A percentile compares a stretch with the other conserved stretches of the same genome.
Conservation (phyloP, 2,888 invertebrate species). For the Volucella inanis region DNA sequence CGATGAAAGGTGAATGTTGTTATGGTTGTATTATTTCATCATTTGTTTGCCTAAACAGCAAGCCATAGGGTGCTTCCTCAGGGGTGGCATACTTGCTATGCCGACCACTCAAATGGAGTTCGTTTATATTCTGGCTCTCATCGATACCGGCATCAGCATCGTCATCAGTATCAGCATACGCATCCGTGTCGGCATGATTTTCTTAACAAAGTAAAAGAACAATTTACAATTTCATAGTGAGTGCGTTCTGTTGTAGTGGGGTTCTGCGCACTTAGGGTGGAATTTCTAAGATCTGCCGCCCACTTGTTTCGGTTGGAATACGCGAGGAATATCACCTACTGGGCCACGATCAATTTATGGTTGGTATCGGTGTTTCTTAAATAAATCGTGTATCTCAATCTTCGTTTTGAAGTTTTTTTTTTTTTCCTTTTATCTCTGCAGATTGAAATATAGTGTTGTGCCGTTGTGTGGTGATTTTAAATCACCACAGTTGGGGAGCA, state of each 20-base stretch:
- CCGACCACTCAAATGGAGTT: constrained; percentile 47
- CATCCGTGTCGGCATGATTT: too few species aligned
- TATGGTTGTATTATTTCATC: constrained; percentile 74
- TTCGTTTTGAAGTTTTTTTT: constrained; percentile 46
- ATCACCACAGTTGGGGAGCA: constrained; percentile 52
- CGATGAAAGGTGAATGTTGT: constrained; percentile 75
- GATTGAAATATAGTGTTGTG: constrained; percentile 40
- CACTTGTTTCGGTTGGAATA: constrained; percentile 45
- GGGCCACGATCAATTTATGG: constrained; percentile 64
- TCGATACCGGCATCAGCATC: constrained; percentile 31
- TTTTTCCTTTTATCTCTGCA: constrained; percentile 10
- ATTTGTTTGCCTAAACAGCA: constrained; percentile 74
- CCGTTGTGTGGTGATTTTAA: constrained; percentile 51
- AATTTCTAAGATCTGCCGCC: constrained; percentile 65
- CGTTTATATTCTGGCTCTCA: constrained; percentile 47
- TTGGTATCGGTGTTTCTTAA: constrained; percentile 62
- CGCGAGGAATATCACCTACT: constrained; percentile 45
- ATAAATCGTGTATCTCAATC: constrained; percentile 68
- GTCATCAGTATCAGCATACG: constrained; percentile 1
- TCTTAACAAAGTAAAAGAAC: constrained; percentile 31
- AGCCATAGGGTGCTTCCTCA: constrained; percentile 62
- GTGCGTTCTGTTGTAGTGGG: constrained; percentile 23
- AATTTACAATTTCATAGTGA: constrained; percentile 48
- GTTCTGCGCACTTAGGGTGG: constrained; percentile 51
- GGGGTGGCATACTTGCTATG: constrained; percentile 57